Evolutionary conservation across 2,888 invertebrate species (phyloP), one percentile per base, ranked within the genome.

Genomic region (Leptogaster cylindrica): DNA sequence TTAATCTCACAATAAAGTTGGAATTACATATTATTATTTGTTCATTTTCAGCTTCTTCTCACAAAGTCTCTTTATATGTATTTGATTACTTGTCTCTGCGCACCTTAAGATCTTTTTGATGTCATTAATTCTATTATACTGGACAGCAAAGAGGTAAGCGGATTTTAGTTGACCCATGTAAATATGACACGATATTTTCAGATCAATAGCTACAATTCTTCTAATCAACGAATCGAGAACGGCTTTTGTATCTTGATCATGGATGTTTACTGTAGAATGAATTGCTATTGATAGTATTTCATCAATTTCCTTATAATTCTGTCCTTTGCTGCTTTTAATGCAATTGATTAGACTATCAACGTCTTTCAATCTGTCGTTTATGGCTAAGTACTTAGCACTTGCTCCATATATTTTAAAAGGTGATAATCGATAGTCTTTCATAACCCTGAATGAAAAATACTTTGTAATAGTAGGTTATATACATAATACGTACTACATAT

Each of bases 81-180:
- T 85, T 80, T 93, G 91, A 72, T 91, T 91, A 52, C 89, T 84
- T 55, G 88, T 82, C 76, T 91, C 91, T 0, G 95, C 93, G 76
- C 91, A 92, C 70, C 89, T 87, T 51, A 90, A 80, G 68, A 95
- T 91, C 70, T 88, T 85, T n/a, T 88, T 85, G 61, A 95, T 86
- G 77, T 93, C 93, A 69, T 84, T 85, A 64, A 86, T 79, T 50
- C 84, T 84, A 72, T 91, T 89, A 76, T 88, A 83, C 71, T 89
- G 88, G 41, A 89, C 89, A 33, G 91, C 90, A 71, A 91, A 79
- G 65, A 93, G 85, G 80, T 94, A 95, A 0, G 95, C 95, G 52
- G 90, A 89, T 79, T 93, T 92, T 33, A 95, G 83, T 78, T 93
- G 92, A 18, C 90, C 90, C 74, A 91, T 89, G 70, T 89, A 87